phyloP scores from a whole-genome alignment of 2,797 vertebrate species.

The Hoplostethus atlanticus region DNA sequence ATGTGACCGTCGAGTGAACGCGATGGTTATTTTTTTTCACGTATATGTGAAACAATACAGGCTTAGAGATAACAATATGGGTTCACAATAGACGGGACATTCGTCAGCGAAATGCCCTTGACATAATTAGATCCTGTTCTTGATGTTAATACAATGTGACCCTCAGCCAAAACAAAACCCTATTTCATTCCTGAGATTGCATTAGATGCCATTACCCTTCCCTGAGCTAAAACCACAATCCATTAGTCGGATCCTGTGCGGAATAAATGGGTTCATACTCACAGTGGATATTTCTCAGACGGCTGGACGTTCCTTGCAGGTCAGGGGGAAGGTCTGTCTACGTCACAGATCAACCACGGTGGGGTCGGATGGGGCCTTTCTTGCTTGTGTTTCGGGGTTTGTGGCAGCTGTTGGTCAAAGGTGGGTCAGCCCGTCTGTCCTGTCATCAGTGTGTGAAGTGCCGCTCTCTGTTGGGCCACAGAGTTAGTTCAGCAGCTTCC shows the following conservation, averaged over 20 bases:
- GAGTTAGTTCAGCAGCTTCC: conserved; percentile 33
- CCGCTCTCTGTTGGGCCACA: conserved; percentile 7
- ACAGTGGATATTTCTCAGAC: conserved; percentile 27
- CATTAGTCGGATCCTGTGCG: conserved; percentile 13
- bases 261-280: conserved; percentile 27
- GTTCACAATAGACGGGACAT: neutral
- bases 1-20: conserved; percentile 25
- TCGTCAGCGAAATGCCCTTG: neutral
- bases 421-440: conserved; percentile 25
- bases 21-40: neutral
- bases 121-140: neutral
- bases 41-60: neutral
- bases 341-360: conserved; percentile 13
- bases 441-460: conserved; percentile 25
- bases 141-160: conserved; percentile 29
- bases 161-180: neutral
- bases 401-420: conserved; percentile 39
- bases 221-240: conserved; percentile 10
- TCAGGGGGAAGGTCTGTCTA: conserved; percentile 6
- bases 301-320: conserved; percentile 18
- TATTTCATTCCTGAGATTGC: conserved; percentile 28
- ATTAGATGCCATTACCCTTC: conserved; percentile 24
- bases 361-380: neutral
- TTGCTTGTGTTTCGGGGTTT: conserved; percentile 17
- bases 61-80: neutral